These are phyloP conservation scores for Mythimna lalbum DNA, from an alignment of 2,888 invertebrate species.

Conservation along the genomic window DNA sequence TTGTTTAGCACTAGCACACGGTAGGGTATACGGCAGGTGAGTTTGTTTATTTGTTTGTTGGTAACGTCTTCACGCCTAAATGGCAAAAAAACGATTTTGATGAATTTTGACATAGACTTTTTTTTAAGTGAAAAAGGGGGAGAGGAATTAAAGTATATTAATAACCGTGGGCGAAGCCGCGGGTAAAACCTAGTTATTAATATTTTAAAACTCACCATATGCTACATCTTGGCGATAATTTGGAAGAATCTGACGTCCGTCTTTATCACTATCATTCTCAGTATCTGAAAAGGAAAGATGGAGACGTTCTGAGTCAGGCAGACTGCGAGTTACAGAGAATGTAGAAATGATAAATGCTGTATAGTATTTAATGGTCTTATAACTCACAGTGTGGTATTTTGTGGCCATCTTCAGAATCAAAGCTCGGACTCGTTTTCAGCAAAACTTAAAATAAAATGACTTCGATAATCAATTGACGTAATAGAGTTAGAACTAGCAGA, in stretches of 20 bases:
- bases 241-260: too few species aligned
- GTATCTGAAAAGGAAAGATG: constrained; percentile 17
- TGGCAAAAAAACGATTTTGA: too few species aligned
- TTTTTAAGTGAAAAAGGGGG: too few species aligned
- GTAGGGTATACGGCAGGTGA: too few species aligned
- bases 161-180: too few species aligned
- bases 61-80: too few species aligned
- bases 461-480: background rate
- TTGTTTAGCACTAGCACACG: background rate
- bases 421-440: background rate
- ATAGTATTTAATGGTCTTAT: background rate
- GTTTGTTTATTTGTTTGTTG: too few species aligned
- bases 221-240: constrained; percentile 54
- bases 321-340: background rate
- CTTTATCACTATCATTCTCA: background rate
- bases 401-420: constrained; percentile 9
- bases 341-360: background rate
- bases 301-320: background rate
- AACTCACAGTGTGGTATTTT: constrained; percentile 35
- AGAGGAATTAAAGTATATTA: too few species aligned
- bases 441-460: constrained; percentile 12
- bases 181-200: too few species aligned
- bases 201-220: constrained; percentile 22
- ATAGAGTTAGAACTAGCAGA: too few species aligned
- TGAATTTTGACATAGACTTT: too few species aligned